Conservation (phyloP, 1,140 invertebrate genomes). For the Batillaria attramentaria region DNA sequence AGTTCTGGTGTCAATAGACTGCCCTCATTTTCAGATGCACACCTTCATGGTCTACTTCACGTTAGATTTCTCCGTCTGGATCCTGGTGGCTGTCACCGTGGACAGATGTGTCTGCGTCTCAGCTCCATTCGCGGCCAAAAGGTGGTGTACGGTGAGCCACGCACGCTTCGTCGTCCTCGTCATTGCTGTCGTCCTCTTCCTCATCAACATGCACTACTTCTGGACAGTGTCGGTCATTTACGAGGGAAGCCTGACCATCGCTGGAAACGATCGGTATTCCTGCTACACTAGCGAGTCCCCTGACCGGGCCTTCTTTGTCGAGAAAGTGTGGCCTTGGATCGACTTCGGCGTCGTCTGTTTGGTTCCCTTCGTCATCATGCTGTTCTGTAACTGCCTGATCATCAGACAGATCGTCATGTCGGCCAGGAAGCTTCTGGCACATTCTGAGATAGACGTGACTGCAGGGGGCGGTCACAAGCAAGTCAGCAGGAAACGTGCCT, state of each 20-base stretch:
- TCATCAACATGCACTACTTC: constrained; percentile 60
- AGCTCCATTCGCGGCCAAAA: constrained; percentile 49
- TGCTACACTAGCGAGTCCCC: constrained; percentile 23
- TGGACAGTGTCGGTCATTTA: constrained; percentile 48
- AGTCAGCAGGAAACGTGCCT: too few relatives aligned
- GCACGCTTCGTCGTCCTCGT: constrained; percentile 35
- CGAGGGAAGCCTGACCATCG: constrained; percentile 31
- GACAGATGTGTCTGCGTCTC: constrained; percentile 57
- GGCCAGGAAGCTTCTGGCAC: constrained; percentile 30
- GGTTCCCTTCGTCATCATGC: constrained; percentile 64
- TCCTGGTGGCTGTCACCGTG: constrained; percentile 54
- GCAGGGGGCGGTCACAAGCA: too few relatives aligned
- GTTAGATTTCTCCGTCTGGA: constrained; percentile 53
- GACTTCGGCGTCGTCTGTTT: constrained; percentile 62
- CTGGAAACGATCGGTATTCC: not conserved
- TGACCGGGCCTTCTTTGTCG: constrained; percentile 32
- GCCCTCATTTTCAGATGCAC: too few relatives aligned
- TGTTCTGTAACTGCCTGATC: constrained; percentile 56
- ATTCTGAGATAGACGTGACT: constrained; percentile 22
- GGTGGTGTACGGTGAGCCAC: constrained; percentile 44
- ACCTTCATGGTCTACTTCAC: constrained; percentile 57
- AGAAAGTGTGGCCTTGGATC: constrained; percentile 64
- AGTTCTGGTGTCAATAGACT: too few relatives aligned
- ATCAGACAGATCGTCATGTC: constrained; percentile 48
- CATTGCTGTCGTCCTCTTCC: constrained; percentile 33